Evolutionary conservation across 2,113 vertebrate species (phyloP).

Genomic region (Gambusia affinis): DNA sequence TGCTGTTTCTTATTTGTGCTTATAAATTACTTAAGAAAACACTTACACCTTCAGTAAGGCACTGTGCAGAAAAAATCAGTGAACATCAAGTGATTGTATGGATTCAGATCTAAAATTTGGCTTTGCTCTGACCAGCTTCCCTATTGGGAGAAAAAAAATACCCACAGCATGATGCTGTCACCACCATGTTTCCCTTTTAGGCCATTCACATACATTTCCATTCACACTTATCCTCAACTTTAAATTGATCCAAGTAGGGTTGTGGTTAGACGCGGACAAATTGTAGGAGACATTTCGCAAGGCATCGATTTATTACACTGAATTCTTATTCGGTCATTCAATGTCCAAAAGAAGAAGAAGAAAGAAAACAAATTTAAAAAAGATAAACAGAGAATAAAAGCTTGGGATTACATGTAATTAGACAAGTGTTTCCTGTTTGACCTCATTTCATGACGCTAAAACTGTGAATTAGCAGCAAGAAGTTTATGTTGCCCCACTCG

Average conservation of each 20-base stretch:
- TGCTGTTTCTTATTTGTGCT: no score
- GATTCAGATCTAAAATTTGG: no score
- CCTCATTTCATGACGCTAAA: conserved; percentile 13
- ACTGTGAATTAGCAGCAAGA: conserved; percentile 2
- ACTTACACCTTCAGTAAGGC: no score
- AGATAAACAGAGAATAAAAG: background rate
- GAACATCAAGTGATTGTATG: no score
- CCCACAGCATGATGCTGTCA: background rate
- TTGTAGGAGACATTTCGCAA: background rate
- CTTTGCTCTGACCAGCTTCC: no score
- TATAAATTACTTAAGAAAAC: no score
- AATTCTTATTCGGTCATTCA: background rate
- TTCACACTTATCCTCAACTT: background rate
- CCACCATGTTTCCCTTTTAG: background rate
- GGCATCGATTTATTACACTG: background rate
- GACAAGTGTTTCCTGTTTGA: conserved; percentile 19
- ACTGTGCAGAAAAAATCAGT: no score
- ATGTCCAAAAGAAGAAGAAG: background rate
- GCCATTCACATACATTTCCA: background rate
- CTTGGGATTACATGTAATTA: background rate
- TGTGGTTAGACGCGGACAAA: background rate
- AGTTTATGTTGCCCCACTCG: conserved; percentile 6
- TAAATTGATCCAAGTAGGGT: background rate
- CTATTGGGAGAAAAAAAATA: no score
- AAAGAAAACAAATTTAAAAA: background rate